Base-by-base conservation (phyloP, 2,888 invertebrate genomes). In the Caenorhabditis sp. region DNA sequence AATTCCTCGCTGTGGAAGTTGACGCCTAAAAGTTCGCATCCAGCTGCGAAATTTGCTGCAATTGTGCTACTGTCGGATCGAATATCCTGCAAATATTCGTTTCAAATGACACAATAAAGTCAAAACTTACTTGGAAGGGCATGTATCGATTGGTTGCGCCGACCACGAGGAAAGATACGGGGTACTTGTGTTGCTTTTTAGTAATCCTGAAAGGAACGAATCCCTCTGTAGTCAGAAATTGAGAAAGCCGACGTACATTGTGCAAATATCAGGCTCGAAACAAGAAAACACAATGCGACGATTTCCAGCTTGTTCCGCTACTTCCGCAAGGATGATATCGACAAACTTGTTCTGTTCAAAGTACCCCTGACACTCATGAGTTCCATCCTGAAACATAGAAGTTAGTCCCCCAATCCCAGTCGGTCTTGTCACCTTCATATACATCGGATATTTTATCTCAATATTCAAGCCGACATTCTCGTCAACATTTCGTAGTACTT, bases 361-460 rank as follows among this genome's bases (percentile, higher is more conserved):
- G 73, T 85, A 89, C 39, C 85, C 82, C n/a, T 83, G 83, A 62
- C 88, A 87, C 66, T 89, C 89, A 72, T 87, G 87, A 0, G 74
- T 66, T 3, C 89, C 89, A 55, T 88, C 92, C 90, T 93, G 48
- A 43, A 80, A 65, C 22, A 15, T 26, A 11, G 9, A 1, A 30
- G 26, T 37, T 55, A 17, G 46, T 35, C 55, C 20, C 11, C 20
- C 32, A 9, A 27, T 32, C 20, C 32, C 50, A 1, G 27, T 9
- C 35, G 35, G 11, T 17, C n/a, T 27, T 9, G 17, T 46, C 43
- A 82, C 85, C 82, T 80, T 81, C 82, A 85, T 84, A 84, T 70
- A 93, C 93, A 96, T 95, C 0, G 95, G 95, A 94, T 96, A 98
- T 90, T 99, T 99, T 56, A 99, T 93, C 91, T 99, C 99, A 74